Percentiles rank a stretch among this genome's conserved stretches.
Conservation (phyloP, 2,797 vertebrate genomes). For the Molothrus ater region DNA sequence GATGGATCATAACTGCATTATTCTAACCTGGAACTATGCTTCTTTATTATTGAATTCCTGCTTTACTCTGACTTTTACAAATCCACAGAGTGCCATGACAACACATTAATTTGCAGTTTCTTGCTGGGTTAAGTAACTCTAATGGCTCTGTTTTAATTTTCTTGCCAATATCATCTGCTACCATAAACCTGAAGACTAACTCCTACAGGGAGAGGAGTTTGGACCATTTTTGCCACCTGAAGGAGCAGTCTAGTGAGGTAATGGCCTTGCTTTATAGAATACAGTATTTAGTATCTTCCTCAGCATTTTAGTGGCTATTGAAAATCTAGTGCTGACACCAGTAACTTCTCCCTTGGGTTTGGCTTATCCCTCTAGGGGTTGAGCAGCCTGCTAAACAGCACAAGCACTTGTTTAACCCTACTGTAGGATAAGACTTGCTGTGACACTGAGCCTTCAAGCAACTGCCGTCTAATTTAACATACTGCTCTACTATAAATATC, state of each 20-base stretch:
- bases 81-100: neutral
- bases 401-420: neutral
- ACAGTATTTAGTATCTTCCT: neutral
- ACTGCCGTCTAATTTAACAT: neutral
- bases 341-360: neutral
- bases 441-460: neutral
- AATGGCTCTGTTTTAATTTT: neutral
- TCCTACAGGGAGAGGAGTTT: neutral
- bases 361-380: neutral
- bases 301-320: neutral
- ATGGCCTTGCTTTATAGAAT: neutral
- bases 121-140: neutral
- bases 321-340: neutral
- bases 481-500: neutral
- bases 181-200: neutral
- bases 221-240: neutral
- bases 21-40: neutral
- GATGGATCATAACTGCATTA: neutral
- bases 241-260: neutral
- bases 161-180: neutral
- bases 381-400: neutral
- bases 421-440: neutral
- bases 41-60: neutral
- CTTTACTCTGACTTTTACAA: neutral
- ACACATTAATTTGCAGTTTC: neutral